Evolutionary conservation across 2,888 invertebrate species (phyloP).

Genomic region (Xestia xanthographa): DNA sequence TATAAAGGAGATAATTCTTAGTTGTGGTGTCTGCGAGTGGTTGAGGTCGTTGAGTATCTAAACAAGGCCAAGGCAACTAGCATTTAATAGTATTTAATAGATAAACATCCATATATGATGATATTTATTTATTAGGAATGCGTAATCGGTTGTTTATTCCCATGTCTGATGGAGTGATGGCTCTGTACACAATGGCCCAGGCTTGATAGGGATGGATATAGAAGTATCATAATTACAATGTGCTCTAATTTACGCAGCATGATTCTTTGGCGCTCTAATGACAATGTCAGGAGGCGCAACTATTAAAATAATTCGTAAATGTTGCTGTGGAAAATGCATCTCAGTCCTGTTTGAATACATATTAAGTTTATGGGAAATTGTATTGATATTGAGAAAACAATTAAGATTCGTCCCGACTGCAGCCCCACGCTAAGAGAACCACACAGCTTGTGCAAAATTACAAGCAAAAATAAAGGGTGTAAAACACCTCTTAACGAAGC

Average conservation of each 20-base stretch:
- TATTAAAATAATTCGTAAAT: not conserved
- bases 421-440: not conserved
- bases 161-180: not conserved
- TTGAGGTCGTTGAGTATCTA: slow-evolving; percentile 56
- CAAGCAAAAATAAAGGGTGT: no score
- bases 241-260: not conserved
- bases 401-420: not conserved
- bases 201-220: not conserved
- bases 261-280: not conserved
- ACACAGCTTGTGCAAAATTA: not conserved
- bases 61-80: slow-evolving; percentile 66
- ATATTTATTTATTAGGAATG: slow-evolving; percentile 24
- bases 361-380: no score
- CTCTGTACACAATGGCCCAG: not conserved
- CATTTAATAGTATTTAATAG: slow-evolving; percentile 39
- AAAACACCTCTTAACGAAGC: no score
- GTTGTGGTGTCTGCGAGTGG: slow-evolving; percentile 30
- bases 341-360: no score
- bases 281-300: not conserved
- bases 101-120: slow-evolving; percentile 39
- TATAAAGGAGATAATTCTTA: slow-evolving; percentile 40
- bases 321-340: not conserved
- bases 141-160: slow-evolving; percentile 30
- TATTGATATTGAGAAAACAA: not conserved
- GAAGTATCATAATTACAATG: not conserved